Percentiles rank a stretch among this genome's conserved stretches.
Evolutionary conservation across 2,113 vertebrate species (phyloP).

Genomic region (Burhinus bistriatus): DNA sequence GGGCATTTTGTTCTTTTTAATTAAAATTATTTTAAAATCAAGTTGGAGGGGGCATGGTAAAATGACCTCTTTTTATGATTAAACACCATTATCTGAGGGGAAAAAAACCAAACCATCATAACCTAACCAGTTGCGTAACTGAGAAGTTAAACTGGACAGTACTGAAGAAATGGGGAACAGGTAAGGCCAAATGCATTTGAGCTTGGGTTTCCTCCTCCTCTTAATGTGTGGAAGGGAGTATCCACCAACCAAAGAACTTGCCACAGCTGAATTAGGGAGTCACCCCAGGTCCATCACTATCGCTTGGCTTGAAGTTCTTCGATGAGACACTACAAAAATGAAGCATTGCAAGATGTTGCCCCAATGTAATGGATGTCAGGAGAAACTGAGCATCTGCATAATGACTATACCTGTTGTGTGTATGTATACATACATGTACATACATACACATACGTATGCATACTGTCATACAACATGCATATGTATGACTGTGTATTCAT

Average conservation of each 20-base stretch:
- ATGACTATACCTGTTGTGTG: background rate
- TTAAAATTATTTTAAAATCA: background rate
- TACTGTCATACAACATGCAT: background rate
- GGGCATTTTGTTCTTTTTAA: background rate
- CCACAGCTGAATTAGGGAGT: background rate
- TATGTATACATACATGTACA: background rate
- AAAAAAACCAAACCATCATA: background rate
- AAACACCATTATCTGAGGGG: background rate
- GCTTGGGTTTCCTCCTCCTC: background rate
- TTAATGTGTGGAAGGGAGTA: background rate
- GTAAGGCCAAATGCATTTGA: background rate
- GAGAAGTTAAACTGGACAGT: background rate
- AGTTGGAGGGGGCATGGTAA: background rate
- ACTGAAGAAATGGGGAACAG: background rate
- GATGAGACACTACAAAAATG: background rate
- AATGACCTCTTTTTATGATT: background rate
- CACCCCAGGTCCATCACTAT: background rate
- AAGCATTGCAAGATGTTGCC: background rate
- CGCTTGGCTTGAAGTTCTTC: background rate
- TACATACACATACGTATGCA: too few relatives aligned
- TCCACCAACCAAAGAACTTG: background rate
- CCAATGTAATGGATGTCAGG: background rate
- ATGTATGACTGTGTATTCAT: background rate
- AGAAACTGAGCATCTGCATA: background rate
- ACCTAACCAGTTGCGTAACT: fast-evolving